phyloP scores from a whole-genome alignment of 2,113 vertebrate genomes.

The Naja naja region DNA sequence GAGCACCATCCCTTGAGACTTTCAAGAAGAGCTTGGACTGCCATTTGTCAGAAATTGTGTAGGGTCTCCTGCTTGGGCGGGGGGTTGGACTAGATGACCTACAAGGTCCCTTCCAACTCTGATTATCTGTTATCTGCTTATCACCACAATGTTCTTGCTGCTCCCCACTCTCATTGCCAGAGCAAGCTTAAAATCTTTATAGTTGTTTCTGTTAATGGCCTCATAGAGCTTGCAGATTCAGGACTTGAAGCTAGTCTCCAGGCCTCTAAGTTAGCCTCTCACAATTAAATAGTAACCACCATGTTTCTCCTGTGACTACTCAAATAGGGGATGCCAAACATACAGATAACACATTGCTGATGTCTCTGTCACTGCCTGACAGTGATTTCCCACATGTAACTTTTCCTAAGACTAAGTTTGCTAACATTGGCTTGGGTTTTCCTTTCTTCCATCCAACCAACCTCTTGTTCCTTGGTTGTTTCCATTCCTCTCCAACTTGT shows the following conservation, averaged over 20 bases:
- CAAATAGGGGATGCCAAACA: neutral
- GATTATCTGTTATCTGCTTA: too few species aligned
- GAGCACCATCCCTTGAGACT: too few species aligned
- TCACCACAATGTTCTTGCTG: neutral
- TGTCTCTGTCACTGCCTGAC: neutral
- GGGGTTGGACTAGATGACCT: too few species aligned
- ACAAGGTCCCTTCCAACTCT: too few species aligned
- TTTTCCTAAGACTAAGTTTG: neutral
- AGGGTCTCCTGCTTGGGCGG: too few species aligned
- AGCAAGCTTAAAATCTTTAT: neutral
- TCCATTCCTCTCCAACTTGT: neutral
- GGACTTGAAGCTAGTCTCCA: neutral
- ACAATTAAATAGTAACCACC: neutral
- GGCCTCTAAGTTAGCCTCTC: neutral
- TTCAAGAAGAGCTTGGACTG: too few species aligned
- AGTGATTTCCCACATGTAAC: neutral
- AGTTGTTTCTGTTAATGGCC: neutral
- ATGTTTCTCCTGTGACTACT: neutral
- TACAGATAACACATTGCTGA: neutral
- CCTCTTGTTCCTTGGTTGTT: neutral
- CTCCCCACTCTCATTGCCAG: neutral
- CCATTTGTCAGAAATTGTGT: too few species aligned
- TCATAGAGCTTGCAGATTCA: neutral
- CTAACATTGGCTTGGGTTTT: neutral
- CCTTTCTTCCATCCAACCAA: neutral